Percentiles rank a stretch among this genome's conserved stretches.
These are phyloP conservation scores for Agonopterix subpropinquella DNA, from an alignment of 2,888 invertebrate species.

Conservation along the genomic window DNA sequence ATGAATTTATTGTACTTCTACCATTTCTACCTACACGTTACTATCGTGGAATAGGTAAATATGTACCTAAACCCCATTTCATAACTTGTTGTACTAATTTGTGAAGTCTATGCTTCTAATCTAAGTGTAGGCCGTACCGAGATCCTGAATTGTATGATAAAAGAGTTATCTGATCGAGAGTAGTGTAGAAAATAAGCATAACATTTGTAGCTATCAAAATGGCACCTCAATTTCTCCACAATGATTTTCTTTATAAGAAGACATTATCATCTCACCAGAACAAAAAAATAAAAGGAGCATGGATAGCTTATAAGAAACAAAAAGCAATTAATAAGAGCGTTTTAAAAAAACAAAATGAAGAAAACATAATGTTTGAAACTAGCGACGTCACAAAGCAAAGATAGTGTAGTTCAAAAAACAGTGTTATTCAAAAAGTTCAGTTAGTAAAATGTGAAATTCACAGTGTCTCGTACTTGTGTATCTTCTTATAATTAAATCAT, in stretches of 20 bases:
- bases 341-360: constrained; percentile 21
- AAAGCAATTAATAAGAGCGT: constrained; percentile 24
- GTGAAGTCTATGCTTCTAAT: too few species aligned
- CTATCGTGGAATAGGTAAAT: too few species aligned
- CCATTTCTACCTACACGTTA: too few species aligned
- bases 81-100: too few species aligned
- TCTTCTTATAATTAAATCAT: constrained; percentile 45
- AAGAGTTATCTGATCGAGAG: too few species aligned
- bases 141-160: too few species aligned
- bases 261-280: constrained; percentile 34
- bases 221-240: constrained; percentile 25
- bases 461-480: constrained; percentile 61
- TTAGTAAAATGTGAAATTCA: constrained; percentile 20
- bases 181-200: too few species aligned
- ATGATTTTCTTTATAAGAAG: constrained; percentile 35
- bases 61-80: too few species aligned
- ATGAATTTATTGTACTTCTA: too few species aligned
- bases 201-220: constrained; percentile 3
- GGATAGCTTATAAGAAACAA: constrained; percentile 32
- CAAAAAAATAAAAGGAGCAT: constrained; percentile 23
- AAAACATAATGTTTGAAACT: constrained; percentile 26
- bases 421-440: constrained; percentile 6
- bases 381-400: constrained; percentile 55
- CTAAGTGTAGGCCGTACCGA: too few species aligned
- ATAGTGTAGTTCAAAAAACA: constrained; percentile 19